phyloP scores from a whole-genome alignment of 2,888 invertebrate genomes.

The Mactromeris polynyma region DNA sequence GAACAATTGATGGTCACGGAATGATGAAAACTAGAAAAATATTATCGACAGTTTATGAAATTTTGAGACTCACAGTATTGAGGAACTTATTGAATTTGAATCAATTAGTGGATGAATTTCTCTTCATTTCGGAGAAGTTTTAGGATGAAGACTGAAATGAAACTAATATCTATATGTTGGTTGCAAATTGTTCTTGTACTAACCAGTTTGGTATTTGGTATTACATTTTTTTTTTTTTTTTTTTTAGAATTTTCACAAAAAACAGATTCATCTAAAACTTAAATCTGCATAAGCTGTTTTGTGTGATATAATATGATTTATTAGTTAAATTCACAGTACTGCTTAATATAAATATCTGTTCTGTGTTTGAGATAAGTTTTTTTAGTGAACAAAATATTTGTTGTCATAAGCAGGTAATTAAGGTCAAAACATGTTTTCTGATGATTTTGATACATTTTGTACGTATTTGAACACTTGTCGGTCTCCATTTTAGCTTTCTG shows the following conservation, averaged over 20 bases:
- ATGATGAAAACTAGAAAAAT: background rate
- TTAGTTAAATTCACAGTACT: no score
- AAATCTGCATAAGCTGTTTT: no score
- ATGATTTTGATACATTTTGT: no score
- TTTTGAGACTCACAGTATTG: background rate
- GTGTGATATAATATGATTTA: no score
- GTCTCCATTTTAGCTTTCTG: no score
- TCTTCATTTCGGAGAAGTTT: background rate
- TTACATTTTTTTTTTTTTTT: background rate
- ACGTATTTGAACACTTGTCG: no score
- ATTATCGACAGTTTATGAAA: background rate
- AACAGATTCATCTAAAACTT: no score
- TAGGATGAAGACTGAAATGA: background rate
- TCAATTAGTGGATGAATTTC: background rate
- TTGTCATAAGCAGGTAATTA: no score
- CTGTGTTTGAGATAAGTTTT: no score
- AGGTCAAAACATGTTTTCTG: no score
- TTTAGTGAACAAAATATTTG: no score
- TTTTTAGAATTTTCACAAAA: background rate
- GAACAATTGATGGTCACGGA: background rate
- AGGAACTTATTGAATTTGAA: background rate
- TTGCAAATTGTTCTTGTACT: background rate
- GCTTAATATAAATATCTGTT: no score
- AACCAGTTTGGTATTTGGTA: background rate
- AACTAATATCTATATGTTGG: background rate